phyloP scores from a whole-genome alignment of 2,113 vertebrate species.

The Naja naja region DNA sequence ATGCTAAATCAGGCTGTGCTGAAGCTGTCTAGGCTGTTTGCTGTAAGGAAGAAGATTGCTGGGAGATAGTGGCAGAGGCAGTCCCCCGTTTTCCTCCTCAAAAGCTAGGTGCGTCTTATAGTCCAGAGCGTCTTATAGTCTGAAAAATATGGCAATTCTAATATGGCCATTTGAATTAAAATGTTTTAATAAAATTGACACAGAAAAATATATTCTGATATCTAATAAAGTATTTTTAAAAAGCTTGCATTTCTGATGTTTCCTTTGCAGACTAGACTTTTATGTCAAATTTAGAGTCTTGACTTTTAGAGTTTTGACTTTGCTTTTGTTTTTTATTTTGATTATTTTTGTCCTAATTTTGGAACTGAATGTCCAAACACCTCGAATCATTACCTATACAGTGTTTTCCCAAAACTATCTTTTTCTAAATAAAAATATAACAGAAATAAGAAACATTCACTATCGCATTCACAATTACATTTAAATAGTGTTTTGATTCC shows the following conservation, averaged over 20 bases:
- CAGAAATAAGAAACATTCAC: background rate
- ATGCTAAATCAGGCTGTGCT: no score
- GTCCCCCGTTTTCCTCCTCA: no score
- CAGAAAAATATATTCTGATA: background rate
- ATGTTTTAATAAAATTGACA: background rate
- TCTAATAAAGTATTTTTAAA: background rate
- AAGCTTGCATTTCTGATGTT: background rate
- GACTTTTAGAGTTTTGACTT: background rate
- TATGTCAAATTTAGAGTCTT: background rate
- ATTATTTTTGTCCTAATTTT: background rate
- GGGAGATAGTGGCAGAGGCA: no score
- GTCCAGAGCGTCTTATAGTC: no score
- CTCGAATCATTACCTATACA: accelerated
- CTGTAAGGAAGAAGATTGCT: no score
- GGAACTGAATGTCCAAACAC: background rate
- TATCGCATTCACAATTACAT: slow-evolving; percentile 4
- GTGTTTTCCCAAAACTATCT: background rate
- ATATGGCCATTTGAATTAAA: background rate
- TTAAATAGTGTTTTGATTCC: background rate
- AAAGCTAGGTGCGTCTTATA: no score
- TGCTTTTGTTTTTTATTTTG: background rate
- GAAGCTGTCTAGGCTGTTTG: no score
- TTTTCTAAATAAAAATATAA: background rate
- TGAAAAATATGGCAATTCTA: background rate
- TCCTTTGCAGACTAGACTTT: background rate